These are phyloP conservation scores for Tricholauxania praeusta DNA, from an alignment of 2,888 invertebrate species.

Conservation along the genomic window DNA sequence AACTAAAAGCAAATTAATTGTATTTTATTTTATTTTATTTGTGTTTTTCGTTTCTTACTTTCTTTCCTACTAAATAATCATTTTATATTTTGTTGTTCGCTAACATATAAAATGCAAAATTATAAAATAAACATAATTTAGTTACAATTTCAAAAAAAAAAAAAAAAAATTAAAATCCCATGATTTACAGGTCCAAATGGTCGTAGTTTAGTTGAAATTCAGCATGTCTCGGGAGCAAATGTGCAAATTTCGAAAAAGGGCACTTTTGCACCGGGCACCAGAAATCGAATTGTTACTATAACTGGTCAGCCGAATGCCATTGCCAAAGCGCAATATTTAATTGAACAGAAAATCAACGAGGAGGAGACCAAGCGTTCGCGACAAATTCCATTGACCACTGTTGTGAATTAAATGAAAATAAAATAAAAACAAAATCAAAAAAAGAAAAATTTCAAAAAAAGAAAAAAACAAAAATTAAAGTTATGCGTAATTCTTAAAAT, in stretches of 20 bases:
- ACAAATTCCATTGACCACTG: conserved; percentile 80
- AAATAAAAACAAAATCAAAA: conserved; percentile 34
- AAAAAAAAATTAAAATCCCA: conserved; percentile 36
- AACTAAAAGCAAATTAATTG: conserved; percentile 27
- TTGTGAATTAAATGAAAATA: conserved; percentile 63
- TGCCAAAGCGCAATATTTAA: conserved; percentile 92
- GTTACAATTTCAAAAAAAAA: conserved; percentile 29
- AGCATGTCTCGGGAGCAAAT: conserved; percentile 96
- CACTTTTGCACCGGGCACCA: conserved; percentile 95
- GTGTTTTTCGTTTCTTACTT: background rate
- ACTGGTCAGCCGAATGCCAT: conserved; percentile 91
- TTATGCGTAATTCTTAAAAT: background rate
- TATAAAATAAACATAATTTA: conserved; percentile 16
- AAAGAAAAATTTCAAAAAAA: conserved; percentile 9
- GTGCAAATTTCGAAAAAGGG: conserved; percentile 99
- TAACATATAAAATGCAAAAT: conserved; percentile 16
- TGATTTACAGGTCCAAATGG: conserved; percentile 85
- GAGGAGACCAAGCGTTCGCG: conserved; percentile 95
- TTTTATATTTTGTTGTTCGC: background rate
- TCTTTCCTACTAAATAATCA: background rate
- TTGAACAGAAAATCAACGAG: conserved; percentile 96
- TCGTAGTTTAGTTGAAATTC: conserved; percentile 95
- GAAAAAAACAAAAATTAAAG: background rate
- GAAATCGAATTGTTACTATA: conserved; percentile 97
- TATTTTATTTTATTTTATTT: background rate